A percentile compares a stretch with the other conserved stretches of the same genome.
phyloP scores from a whole-genome alignment of 2,113 vertebrate species.

The Rana temporaria region DNA sequence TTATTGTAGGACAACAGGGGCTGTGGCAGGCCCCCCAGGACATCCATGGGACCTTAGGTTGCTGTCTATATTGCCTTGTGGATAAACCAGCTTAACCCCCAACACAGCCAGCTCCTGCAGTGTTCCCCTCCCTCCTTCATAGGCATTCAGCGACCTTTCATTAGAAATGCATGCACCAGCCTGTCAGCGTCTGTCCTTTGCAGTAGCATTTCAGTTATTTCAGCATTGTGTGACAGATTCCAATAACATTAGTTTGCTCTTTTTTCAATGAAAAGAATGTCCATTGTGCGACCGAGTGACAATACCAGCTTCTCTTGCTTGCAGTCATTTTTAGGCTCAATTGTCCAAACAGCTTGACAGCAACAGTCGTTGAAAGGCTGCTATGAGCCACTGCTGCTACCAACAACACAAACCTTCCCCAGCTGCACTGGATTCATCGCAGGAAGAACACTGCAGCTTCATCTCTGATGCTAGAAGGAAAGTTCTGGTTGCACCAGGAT shows the following conservation, averaged over 20 bases:
- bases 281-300: neutral
- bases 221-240: neutral
- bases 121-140: neutral
- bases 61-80: too few species aligned
- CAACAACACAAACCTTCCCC: neutral
- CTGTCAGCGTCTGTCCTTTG: neutral
- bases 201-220: neutral
- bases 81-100: too few species aligned
- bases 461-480: neutral
- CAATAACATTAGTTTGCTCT: neutral
- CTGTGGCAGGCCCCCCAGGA: too few species aligned
- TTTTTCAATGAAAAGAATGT: neutral
- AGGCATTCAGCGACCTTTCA: neutral
- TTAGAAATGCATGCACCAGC: too few species aligned
- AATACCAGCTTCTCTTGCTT: neutral
- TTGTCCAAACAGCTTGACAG: neutral
- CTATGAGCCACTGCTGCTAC: neutral
- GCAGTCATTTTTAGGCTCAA: constrained; percentile 3
- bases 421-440: neutral
- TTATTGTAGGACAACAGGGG: too few species aligned
- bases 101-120: neutral
- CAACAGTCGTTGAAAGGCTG: neutral
- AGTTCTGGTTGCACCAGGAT: neutral
- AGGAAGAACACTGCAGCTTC: neutral
- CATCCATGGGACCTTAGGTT: too few species aligned